Percentiles rank a stretch among this genome's conserved stretches.
phyloP scores from a whole-genome alignment of 2,797 vertebrate genomes.

The Notoglanidium macrostoma region DNA sequence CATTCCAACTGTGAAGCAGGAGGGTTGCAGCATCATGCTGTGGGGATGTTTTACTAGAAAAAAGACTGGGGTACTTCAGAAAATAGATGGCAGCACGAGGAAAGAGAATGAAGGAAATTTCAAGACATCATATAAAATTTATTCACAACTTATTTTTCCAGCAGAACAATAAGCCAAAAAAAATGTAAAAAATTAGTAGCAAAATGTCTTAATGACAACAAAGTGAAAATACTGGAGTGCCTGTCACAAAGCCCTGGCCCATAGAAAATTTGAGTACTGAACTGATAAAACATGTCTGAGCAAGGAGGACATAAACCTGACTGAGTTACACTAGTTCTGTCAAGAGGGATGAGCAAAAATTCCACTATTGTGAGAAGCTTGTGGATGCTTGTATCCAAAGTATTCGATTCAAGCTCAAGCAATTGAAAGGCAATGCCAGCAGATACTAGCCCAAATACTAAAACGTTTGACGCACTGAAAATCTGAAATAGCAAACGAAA shows the following conservation, averaged over 20 bases:
- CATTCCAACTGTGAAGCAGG: background rate
- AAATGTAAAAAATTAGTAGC: background rate
- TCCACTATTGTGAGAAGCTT: background rate
- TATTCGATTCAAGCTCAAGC: background rate
- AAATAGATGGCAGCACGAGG: background rate
- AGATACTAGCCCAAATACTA: background rate
- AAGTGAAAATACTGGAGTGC: background rate
- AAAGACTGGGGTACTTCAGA: background rate
- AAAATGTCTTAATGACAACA: background rate
- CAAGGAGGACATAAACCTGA: background rate
- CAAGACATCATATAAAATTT: background rate
- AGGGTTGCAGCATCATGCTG: background rate
- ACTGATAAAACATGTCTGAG: background rate
- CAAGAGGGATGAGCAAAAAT: background rate
- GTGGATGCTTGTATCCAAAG: background rate
- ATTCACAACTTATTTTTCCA: background rate
- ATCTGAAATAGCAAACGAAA: background rate
- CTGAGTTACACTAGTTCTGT: background rate
- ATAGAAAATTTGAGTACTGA: background rate
- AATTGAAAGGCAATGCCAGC: background rate
- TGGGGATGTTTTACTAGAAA: background rate
- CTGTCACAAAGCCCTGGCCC: background rate
- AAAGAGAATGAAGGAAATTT: background rate
- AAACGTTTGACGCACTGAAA: background rate
- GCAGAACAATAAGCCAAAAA: background rate